Conservation (phyloP, 2,797 vertebrate species). For the Stomatorhinus walkeri region DNA sequence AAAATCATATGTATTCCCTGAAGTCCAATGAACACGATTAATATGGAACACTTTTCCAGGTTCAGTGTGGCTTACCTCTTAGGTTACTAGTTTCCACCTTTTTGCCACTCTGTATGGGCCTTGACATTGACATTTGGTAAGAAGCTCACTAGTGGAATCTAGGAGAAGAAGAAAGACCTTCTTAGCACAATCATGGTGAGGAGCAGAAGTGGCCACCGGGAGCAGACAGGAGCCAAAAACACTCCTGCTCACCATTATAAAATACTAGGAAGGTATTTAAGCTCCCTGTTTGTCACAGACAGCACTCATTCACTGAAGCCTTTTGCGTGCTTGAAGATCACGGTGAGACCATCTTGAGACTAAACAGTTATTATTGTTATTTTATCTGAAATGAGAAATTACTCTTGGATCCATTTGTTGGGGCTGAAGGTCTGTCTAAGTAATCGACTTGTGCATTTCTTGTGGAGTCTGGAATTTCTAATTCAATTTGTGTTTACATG, state of each 20-base stretch:
- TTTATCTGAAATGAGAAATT: not conserved
- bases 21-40: not conserved
- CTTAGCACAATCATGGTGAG: not conserved
- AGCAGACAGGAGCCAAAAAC: not conserved
- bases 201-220: not conserved
- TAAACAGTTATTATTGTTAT: not conserved
- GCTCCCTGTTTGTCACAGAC: not conserved
- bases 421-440: not conserved
- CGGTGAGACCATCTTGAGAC: not conserved
- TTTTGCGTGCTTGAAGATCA: not conserved
- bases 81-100: not conserved
- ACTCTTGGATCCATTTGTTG: not conserved
- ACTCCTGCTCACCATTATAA: not conserved
- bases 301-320: not conserved
- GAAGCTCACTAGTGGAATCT: not conserved
- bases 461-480: not conserved
- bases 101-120: not conserved
- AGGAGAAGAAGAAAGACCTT: not conserved
- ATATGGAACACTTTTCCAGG: not conserved
- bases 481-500: not conserved
- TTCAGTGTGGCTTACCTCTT: not conserved
- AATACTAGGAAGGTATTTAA: not conserved
- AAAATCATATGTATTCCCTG: not conserved
- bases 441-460: not conserved
- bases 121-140: not conserved